These are phyloP conservation scores for Chymomyza fuscimana DNA, from an alignment of 2,888 invertebrate genomes.

Conservation along the genomic window DNA sequence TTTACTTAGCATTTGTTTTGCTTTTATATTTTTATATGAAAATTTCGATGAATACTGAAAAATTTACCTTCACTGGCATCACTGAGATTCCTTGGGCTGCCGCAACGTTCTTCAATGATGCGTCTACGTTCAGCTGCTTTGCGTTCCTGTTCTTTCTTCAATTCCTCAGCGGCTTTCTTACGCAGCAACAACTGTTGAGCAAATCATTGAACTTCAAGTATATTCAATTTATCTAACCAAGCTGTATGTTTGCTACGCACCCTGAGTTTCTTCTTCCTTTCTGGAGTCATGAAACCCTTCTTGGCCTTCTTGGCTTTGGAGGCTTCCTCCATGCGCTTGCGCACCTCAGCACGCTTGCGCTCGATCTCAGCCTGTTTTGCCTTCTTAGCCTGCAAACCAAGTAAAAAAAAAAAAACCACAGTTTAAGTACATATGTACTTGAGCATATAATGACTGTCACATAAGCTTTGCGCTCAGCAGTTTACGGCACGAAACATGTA, in stretches of 20 bases:
- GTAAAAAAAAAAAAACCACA: background rate
- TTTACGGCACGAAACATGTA: background rate
- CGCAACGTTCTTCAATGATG: conserved; percentile 97
- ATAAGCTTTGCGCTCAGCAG: background rate
- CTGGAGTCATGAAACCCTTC: conserved; percentile 99
- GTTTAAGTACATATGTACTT: background rate
- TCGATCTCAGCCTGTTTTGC: conserved; percentile 98
- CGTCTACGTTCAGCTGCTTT: conserved; percentile 99
- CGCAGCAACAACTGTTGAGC: conserved; percentile 93
- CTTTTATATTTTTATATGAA: background rate
- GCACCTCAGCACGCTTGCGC: conserved; percentile 99
- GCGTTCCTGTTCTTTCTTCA: conserved; percentile 99
- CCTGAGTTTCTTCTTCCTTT: conserved; percentile 99
- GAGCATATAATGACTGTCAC: too few species aligned
- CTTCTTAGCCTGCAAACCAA: conserved; percentile 90
- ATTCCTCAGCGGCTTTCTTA: conserved; percentile 99
- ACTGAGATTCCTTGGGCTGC: conserved; percentile 93
- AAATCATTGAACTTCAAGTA: background rate
- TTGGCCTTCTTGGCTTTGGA: conserved; percentile 99
- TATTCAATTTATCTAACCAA: background rate
- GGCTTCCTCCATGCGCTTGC: conserved; percentile 99
- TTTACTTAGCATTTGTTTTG: background rate
- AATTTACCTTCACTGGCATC: conserved; percentile 95
- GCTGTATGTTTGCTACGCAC: conserved; percentile 82
- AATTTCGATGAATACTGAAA: conserved; percentile 26